Conservation (phyloP, 2,888 invertebrate species). For the Gymnocheta viridis region DNA sequence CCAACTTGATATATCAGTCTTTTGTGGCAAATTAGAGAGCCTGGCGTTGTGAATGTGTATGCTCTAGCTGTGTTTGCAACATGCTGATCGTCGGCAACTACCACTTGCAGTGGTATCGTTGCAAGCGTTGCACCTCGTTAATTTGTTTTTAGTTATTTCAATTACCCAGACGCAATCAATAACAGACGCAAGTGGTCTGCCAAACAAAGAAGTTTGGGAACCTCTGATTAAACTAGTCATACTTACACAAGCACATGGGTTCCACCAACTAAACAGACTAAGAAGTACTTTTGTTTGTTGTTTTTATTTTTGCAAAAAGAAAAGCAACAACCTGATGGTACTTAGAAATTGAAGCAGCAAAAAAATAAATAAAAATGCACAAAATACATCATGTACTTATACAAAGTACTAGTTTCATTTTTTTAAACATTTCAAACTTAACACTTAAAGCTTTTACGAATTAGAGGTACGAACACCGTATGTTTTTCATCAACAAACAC, state of each 20-base stretch:
- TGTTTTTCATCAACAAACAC: slow-evolving; percentile 48
- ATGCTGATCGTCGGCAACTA: no score
- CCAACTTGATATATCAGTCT: no score
- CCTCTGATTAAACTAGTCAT: slow-evolving; percentile 44
- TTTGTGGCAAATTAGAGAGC: no score
- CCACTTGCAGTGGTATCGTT: no score
- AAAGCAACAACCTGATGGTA: slow-evolving; percentile 47
- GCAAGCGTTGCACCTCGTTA: no score
- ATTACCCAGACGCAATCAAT: no score
- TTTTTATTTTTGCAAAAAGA: not conserved
- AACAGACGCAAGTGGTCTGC: no score
- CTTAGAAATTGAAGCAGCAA: slow-evolving; percentile 38
- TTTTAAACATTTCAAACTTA: slow-evolving; percentile 44
- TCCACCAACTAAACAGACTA: slow-evolving; percentile 27
- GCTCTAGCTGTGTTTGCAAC: no score
- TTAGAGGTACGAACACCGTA: slow-evolving; percentile 26
- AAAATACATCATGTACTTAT: slow-evolving; percentile 42
- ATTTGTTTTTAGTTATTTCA: no score
- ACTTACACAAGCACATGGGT: slow-evolving; percentile 51
- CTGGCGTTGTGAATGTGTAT: no score
- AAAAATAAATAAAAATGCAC: not conserved
- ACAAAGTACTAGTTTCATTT: slow-evolving; percentile 35
- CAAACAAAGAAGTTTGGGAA: not conserved
- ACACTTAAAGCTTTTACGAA: slow-evolving; percentile 33
- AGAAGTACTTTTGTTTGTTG: slow-evolving; percentile 26